Base-by-base conservation (phyloP, 1,140 invertebrate genomes). In the Zaprionus taronus region DNA sequence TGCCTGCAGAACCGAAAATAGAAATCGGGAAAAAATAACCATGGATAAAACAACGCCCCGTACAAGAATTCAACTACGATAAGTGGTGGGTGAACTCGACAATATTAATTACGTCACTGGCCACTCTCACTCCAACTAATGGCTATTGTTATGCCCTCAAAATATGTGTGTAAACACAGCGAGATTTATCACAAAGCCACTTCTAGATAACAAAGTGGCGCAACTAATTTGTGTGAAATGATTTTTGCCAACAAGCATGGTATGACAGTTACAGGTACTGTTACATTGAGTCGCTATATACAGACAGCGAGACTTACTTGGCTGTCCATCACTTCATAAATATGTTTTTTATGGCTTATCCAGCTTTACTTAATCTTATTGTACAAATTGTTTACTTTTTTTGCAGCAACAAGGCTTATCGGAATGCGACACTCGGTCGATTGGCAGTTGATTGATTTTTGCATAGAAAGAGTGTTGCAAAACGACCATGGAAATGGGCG, bases 261-360 rank as follows among this genome's bases (percentile, higher is more conserved):
- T 11, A 12, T 62, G 58, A 36, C 51, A 55, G 20, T 26, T 34
- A 17, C 12, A 28, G 26, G 14, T n/a, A 22, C 26, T 44, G 11
- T n/a, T 22, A 14, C 6, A 47, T 41, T 15, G 5, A 31, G 55
- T 9, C 1, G 6, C 26, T 22, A 24, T 47, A 5, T 28, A 28
- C 9, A 11, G 11, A 31, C 47, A 24, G 11, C 20, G 2, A 22
- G 47, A 79, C 81, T 89, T 70, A 89, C 84, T 70, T 89, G 84
- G 60, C 84, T 89, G 56, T 89, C 84, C 84, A 89, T 89, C 63
- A 90, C 84, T 90, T 77, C 36, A 70, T 61, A 64, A 73, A 71
- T 56, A 34, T 49, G 58, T 65, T 60, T 53, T 68, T 62, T 63
- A 56, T 51, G 47, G 70, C 71, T 90, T 84, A 65, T 51, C 72